Percentiles rank a stretch among this genome's conserved stretches.
These are phyloP conservation scores for Diaperis boleti DNA, from an alignment of 2,888 invertebrate species.

Conservation along the genomic window DNA sequence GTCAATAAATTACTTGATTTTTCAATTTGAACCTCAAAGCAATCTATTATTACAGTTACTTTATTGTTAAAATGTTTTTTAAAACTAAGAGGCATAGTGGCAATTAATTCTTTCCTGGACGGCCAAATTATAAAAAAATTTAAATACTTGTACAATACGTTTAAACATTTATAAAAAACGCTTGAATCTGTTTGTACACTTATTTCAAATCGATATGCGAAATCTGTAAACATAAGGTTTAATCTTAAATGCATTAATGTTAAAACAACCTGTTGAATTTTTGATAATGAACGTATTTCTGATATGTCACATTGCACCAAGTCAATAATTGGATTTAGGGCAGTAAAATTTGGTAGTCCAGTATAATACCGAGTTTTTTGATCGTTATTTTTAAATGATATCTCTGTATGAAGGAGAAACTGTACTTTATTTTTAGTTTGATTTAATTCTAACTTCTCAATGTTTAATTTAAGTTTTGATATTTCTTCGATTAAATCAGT, in stretches of 20 bases:
- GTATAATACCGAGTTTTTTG: no score
- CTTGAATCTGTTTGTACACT: background rate
- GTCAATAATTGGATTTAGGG: no score
- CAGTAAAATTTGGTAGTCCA: no score
- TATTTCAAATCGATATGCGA: constrained; percentile 2
- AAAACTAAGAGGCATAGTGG: background rate
- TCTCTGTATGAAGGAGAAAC: no score
- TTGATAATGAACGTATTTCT: no score
- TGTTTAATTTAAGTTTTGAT: no score
- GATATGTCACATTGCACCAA: no score
- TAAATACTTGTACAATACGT: background rate
- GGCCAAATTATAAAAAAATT: background rate
- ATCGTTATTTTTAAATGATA: no score
- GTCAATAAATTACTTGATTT: background rate
- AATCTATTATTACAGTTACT: background rate
- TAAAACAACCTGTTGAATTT: background rate
- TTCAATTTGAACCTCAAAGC: background rate
- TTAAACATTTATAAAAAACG: background rate
- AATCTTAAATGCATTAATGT: background rate
- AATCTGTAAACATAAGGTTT: background rate
- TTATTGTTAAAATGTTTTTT: background rate
- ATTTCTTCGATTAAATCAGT: no score
- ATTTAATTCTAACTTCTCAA: no score
- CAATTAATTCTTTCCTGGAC: background rate
- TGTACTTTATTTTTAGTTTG: no score